phyloP scores from a whole-genome alignment of 2,113 vertebrate genomes.

The Ictidomys tridecemlineatus region DNA sequence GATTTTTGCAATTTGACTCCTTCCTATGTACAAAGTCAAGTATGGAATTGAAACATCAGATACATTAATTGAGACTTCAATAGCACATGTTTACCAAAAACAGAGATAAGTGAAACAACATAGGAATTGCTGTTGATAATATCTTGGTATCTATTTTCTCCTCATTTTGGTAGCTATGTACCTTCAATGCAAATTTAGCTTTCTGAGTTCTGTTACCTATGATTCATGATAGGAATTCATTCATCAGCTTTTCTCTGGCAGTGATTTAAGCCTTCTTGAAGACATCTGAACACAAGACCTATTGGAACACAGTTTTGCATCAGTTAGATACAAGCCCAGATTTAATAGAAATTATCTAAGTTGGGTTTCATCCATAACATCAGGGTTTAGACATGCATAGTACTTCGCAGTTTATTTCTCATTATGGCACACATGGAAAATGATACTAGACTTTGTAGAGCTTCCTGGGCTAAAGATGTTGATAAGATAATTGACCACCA shows the following conservation, averaged over 20 bases:
- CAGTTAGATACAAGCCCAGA: background rate
- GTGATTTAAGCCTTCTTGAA: background rate
- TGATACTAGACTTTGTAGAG: background rate
- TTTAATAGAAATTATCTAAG: conserved; percentile 17
- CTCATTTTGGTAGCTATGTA: background rate
- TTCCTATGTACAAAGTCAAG: background rate
- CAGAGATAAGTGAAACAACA: background rate
- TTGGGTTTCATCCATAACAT: background rate
- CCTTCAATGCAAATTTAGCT: background rate
- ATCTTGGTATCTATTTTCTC: background rate
- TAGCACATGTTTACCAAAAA: background rate
- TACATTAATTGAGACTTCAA: background rate
- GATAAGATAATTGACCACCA: background rate
- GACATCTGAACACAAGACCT: background rate
- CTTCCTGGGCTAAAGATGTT: background rate
- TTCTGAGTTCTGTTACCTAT: background rate
- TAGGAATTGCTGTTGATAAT: background rate
- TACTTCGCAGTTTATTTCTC: background rate
- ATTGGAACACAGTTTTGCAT: background rate
- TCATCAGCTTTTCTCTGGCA: background rate
- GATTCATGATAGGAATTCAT: background rate
- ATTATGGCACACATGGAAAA: background rate
- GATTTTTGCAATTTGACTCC: conserved; percentile 8
- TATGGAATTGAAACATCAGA: background rate
- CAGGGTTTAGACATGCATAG: background rate